A percentile compares a stretch with the other conserved stretches of the same genome.
Evolutionary conservation across 2,113 vertebrate genomes (phyloP).

Genomic region (Plectropomus leopardus): DNA sequence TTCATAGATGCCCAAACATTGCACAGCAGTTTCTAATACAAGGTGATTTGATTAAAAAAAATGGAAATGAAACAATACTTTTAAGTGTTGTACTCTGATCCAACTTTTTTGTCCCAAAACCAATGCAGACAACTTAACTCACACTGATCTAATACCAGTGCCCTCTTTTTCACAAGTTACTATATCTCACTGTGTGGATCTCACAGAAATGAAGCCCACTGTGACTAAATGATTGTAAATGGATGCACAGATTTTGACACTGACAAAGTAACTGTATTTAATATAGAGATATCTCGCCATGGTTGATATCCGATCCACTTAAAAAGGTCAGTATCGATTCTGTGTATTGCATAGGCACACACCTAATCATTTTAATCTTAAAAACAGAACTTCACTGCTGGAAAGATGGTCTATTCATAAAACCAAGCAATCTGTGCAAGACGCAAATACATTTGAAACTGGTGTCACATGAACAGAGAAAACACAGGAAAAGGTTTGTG

Average conservation of each 20-base stretch:
- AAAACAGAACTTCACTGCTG: too few relatives aligned
- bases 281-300: not conserved
- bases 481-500: too few relatives aligned
- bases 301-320: not conserved
- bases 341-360: not conserved
- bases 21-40: not conserved
- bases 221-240: not conserved
- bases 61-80: not conserved
- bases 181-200: not conserved
- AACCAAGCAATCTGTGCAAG: too few relatives aligned
- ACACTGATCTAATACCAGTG: not conserved
- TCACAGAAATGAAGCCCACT: not conserved
- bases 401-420: too few relatives aligned
- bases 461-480: too few relatives aligned
- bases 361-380: not conserved
- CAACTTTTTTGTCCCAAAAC: not conserved
- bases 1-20: not conserved
- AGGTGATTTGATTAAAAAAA: not conserved
- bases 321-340: not conserved
- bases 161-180: not conserved
- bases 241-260: not conserved
- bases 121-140: not conserved
- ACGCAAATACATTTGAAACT: too few relatives aligned
- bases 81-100: too few relatives aligned
- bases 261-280: not conserved